A percentile compares a stretch with the other conserved stretches of the same genome.
Conservation (phyloP, 1,140 invertebrate species). For the Coptotermes formosanus region DNA sequence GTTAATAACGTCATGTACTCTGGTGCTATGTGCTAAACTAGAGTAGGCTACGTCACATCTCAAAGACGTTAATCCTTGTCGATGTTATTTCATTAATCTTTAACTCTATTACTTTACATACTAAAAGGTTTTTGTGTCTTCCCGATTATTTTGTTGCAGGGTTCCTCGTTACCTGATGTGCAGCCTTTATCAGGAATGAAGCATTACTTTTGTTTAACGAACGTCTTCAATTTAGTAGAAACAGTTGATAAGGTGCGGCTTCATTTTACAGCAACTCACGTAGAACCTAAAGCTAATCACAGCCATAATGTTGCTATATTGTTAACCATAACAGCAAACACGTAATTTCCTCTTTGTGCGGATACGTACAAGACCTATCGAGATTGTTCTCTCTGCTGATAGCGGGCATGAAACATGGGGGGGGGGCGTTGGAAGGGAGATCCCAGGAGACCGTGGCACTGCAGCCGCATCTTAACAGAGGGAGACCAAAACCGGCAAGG, state of each 20-base stretch:
- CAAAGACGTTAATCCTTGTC: no score
- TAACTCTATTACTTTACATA: no score
- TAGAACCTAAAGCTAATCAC: background rate
- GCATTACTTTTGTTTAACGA: background rate
- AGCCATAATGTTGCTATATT: background rate
- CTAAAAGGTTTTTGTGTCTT: no score
- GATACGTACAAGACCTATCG: background rate
- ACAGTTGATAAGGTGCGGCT: background rate
- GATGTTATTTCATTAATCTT: no score
- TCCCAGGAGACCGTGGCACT: background rate
- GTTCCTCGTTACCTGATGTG: background rate
- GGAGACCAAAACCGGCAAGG: background rate
- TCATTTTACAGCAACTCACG: background rate
- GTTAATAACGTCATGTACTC: no score
- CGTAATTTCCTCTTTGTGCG: constrained; percentile 1
- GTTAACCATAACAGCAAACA: background rate
- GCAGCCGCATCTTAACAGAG: background rate
- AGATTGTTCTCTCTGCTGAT: background rate
- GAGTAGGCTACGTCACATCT: no score
- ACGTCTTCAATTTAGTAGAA: background rate
- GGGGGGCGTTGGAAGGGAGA: background rate
- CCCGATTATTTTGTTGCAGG: background rate
- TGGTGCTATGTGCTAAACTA: no score
- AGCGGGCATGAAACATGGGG: constrained; percentile 8
- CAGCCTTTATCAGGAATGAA: background rate